phyloP scores from a whole-genome alignment of 1,140 invertebrate genomes.

The Drosophila ohnishii region DNA sequence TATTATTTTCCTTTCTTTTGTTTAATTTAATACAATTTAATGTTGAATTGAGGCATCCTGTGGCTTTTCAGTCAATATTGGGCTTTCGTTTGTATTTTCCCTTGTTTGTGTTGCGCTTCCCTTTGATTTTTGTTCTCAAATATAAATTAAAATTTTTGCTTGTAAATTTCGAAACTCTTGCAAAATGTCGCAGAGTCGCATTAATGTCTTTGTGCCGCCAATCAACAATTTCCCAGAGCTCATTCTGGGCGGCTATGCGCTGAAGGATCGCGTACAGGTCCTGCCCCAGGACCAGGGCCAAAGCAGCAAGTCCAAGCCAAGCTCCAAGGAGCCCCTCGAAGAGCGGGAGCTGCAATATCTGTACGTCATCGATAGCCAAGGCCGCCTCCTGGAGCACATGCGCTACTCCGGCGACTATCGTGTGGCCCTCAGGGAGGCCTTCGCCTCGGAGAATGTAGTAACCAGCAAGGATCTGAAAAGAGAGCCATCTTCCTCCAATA shows the following conservation, averaged over 20 bases:
- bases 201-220: slow-evolving; percentile 42
- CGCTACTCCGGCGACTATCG: slow-evolving; percentile 59
- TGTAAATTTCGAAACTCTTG: not conserved
- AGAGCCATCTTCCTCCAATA: not conserved
- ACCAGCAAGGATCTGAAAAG: not conserved
- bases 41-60: not conserved
- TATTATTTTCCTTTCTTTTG: not conserved
- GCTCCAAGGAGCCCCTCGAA: slow-evolving; percentile 5
- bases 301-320: not conserved
- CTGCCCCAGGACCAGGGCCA: not conserved
- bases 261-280: slow-evolving; percentile 19
- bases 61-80: not conserved
- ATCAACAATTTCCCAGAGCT: slow-evolving; percentile 47
- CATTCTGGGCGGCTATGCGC: not conserved
- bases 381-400: slow-evolving; percentile 52
- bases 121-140: not conserved
- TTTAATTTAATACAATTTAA: not conserved
- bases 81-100: not conserved
- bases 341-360: slow-evolving; percentile 35
- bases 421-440: slow-evolving; percentile 35
- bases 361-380: slow-evolving; percentile 42
- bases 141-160: not conserved
- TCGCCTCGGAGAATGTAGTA: not conserved
- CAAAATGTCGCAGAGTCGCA: slow-evolving; percentile 23
- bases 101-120: not conserved